Evolutionary conservation across 1,140 invertebrate species (phyloP), one percentile per base, ranked within the genome.

Genomic region (Drosophila busckii): DNA sequence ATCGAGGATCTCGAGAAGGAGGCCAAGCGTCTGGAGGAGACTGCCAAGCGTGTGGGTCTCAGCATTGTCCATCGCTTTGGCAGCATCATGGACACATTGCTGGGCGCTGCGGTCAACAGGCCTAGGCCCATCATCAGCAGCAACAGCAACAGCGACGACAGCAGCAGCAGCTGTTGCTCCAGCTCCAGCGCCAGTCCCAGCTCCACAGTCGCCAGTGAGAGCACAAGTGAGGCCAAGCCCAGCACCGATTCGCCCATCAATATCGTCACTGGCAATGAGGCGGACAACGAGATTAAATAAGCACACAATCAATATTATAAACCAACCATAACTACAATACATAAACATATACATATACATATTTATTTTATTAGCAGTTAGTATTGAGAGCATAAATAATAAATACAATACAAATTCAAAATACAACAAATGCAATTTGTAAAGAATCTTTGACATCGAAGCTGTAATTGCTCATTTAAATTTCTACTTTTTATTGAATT

Each of bases 1-100:
- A 68, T 84, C n/a, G 70, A 70, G 9, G 63, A 84, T 19, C 40
- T 84, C 2, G 78, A 84, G 34, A 84, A 71, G 46, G 78, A 84
- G 46, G 78, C 71, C 2, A 84, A 84, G 23, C 58, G 66, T 0
- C 26, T 84, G 7, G 78, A 84, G 44, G 70, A 78, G 42, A 73
- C 58, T 4, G 78, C 68, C 0, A 65, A 70, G 10, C 49, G 49
- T 15, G 12, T 84, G 9, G 49, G 70, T 26, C 2, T 71, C n/a
- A 50, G 64, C 22, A 50, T 68, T 38, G 38, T 70, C 25, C 23
- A 63, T 53, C 15, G 54, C 9, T 52, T 68, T 26, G 56, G 64
- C 4, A 38, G 45, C 19, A 42, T 70, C 1, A 58, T 70, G 29
- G 59, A 59, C 12, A 34, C 49, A 2, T 10, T 70, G 5, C 32